A percentile compares a stretch with the other conserved stretches of the same genome.
Evolutionary conservation across 1,140 invertebrate genomes (phyloP).

Genomic region (Drosophila miranda): DNA sequence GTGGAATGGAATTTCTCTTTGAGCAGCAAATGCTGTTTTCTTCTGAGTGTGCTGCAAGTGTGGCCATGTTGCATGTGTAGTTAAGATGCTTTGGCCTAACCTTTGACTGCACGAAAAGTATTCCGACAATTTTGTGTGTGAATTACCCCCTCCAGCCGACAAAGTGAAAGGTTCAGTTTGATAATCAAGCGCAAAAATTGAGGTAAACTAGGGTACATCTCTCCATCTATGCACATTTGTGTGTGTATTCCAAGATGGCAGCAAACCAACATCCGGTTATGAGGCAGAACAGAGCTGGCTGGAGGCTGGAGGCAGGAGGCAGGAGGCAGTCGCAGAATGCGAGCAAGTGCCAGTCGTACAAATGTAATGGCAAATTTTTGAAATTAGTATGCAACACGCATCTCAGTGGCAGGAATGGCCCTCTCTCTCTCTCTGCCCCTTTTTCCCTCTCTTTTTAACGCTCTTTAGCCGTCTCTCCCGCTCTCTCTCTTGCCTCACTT

Average conservation of each 20-base stretch:
- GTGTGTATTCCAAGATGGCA: slow-evolving; percentile 50
- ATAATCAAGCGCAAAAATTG: slow-evolving; percentile 58
- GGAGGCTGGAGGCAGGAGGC: not conserved
- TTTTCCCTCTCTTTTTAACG: no score
- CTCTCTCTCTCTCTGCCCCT: not conserved
- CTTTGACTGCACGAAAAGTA: slow-evolving; percentile 58
- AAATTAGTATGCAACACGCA: slow-evolving; percentile 75
- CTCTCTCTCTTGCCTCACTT: not conserved
- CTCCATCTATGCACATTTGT: not conserved
- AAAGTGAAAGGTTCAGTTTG: slow-evolving; percentile 28
- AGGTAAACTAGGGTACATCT: slow-evolving; percentile 24
- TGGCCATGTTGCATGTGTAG: slow-evolving; percentile 31
- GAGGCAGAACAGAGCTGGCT: not conserved
- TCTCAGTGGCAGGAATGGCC: slow-evolving; percentile 27
- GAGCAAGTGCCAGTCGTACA: slow-evolving; percentile 52
- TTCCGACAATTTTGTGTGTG: slow-evolving; percentile 60
- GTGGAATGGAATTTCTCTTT: slow-evolving; percentile 21
- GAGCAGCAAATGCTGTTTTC: slow-evolving; percentile 10
- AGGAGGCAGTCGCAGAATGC: slow-evolving; percentile 14
- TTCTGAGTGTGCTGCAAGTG: slow-evolving; percentile 8
- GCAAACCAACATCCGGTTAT: slow-evolving; percentile 19
- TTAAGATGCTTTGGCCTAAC: slow-evolving; percentile 52
- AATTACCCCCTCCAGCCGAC: slow-evolving; percentile 11
- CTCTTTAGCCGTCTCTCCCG: not conserved
- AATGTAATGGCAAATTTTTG: slow-evolving; percentile 76